Base-by-base conservation (phyloP, 2,113 vertebrate species). In the Bettongia penicillata region DNA sequence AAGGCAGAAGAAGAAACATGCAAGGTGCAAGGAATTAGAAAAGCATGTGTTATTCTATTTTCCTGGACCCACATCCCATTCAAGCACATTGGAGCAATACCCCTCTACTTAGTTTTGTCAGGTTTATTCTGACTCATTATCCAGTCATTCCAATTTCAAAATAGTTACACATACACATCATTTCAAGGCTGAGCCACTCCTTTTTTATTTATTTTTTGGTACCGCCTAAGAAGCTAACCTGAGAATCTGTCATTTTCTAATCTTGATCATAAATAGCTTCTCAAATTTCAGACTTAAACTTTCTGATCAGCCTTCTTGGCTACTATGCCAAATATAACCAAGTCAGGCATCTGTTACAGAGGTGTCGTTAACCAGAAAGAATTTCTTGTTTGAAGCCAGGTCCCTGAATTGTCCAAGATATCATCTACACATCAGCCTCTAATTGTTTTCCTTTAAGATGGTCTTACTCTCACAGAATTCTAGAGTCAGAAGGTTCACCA, bases 381-480 rank as follows among this genome's bases (percentile, higher is more conserved):
- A 48, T 51, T 24, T 91, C 91, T 97, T 57, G 52, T 92, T 23
- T 28, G 49, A 95, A 92, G 19, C n/a, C 49, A 68, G 55, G 92
- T 92, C 51, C 37, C 52, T 48, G 90, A 91, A 57, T 91, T 23
- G 50, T 95, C 61, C 84, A 94, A 91, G 92, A 61, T 37, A 94
- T 48, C 51, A 94, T n/a, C 31, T 84, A 53, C 11, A 48, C 57
- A 90, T 43, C 47, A 51, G 48, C 10, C 49, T 93, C 91, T 50
- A 51, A 77, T 95, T 89, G 57, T 37, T 94, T 94, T 68, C 48
- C 90, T 90, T 93, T 68, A 50, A 91, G 53, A 84, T 89, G 24
- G 51, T 53, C 55, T 94, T 92, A 77, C 7, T 14, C 57, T 55
- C 52, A 2, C 50, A 12, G 31, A 68, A 93, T 90, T 95, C 92